These are phyloP conservation scores for Drosophila eugracilis DNA, from an alignment of 1,140 invertebrate species.

Conservation along the genomic window DNA sequence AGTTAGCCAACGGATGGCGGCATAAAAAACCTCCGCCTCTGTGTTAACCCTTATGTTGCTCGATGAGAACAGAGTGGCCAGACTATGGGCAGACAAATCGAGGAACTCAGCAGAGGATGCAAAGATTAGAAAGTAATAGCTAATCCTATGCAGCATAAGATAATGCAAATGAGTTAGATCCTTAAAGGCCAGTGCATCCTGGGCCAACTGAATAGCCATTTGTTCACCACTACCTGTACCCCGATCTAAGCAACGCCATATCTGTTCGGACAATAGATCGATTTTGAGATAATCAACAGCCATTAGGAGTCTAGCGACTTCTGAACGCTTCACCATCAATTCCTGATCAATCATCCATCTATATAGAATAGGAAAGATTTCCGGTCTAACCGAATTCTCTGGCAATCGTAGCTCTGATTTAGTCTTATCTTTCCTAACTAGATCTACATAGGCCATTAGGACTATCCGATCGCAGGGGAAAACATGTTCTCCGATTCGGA, in stretches of 20 bases:
- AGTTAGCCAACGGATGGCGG: constrained; percentile 51
- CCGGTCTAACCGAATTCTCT: constrained; percentile 10
- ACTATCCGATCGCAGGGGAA: constrained; percentile 33
- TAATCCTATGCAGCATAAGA: constrained; percentile 31
- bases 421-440: not conserved
- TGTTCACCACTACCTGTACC: constrained; percentile 16
- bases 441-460: constrained; percentile 17
- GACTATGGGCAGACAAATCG: not conserved
- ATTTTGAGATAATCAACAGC: constrained; percentile 23
- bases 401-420: constrained; percentile 16
- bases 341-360: constrained; percentile 24
- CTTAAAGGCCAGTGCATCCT: not conserved
- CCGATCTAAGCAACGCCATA: constrained; percentile 34
- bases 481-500: constrained; percentile 20
- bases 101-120: constrained; percentile 37
- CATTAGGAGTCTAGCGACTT: constrained; percentile 16
- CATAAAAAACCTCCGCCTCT: constrained; percentile 50
- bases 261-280: not conserved
- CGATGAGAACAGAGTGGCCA: constrained; percentile 33
- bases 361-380: constrained; percentile 5
- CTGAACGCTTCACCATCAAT: not conserved
- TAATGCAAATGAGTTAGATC: constrained; percentile 8
- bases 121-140: constrained; percentile 43
- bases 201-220: constrained; percentile 23
- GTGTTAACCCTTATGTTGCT: constrained; percentile 35